A percentile compares a stretch with the other conserved stretches of the same genome.
Conservation (phyloP, 2,113 vertebrate genomes). For the Procapra przewalskii region DNA sequence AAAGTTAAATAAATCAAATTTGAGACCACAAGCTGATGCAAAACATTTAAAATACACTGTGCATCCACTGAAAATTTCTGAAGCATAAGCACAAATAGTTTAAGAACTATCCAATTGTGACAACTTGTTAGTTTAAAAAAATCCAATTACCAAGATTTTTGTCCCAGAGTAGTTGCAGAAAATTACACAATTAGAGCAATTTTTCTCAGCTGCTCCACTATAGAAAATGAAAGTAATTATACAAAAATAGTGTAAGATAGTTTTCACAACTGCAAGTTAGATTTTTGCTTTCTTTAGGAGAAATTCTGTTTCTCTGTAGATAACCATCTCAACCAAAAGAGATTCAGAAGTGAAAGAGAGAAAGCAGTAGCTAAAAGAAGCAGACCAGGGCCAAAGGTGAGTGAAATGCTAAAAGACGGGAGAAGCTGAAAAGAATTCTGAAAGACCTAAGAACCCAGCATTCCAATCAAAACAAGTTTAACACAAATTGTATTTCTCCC, state of each 20-base stretch:
- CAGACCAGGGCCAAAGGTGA: not conserved
- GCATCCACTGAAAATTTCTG: constrained; percentile 52
- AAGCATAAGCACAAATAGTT: constrained; percentile 66
- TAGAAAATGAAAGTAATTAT: constrained; percentile 66
- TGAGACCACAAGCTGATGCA: constrained; percentile 67
- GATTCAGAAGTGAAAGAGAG: constrained; percentile 3
- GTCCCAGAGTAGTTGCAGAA: constrained; percentile 65
- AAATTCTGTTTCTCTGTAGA: constrained; percentile 48
- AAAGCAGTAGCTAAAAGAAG: not conserved
- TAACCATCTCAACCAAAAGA: constrained; percentile 28
- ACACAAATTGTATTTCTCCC: not conserved
- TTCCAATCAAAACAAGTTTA: constrained; percentile 14
- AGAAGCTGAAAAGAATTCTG: not conserved
- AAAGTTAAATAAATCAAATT: constrained; percentile 76
- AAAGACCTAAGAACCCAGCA: not conserved
- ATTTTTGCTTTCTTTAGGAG: constrained; percentile 63
- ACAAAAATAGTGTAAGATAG: constrained; percentile 63
- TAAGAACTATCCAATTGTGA: constrained; percentile 64
- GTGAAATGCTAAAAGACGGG: not conserved
- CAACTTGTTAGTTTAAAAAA: constrained; percentile 71
- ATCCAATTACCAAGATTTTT: constrained; percentile 74
- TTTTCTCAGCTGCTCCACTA: constrained; percentile 68
- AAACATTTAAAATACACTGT: constrained; percentile 67
- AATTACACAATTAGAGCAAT: constrained; percentile 67
- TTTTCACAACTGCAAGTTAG: constrained; percentile 63